These are phyloP conservation scores for Ptychadena robeensis DNA, from an alignment of 2,797 vertebrate species.

Conservation along the genomic window DNA sequence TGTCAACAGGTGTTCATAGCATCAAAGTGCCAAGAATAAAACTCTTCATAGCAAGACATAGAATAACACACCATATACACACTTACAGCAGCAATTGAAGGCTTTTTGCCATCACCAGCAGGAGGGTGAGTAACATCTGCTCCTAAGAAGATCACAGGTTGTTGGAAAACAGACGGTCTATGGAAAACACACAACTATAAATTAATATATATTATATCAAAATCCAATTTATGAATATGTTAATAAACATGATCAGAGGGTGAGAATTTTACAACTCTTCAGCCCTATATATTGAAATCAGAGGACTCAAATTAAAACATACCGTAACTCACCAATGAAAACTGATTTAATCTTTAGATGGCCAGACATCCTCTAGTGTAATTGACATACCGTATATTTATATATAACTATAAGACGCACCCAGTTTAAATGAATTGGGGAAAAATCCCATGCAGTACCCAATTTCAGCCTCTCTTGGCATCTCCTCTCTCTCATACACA, in stretches of 20 bases:
- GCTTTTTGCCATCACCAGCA: conserved; percentile 97
- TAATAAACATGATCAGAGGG: background rate
- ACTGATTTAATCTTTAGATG: too few relatives aligned
- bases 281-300: too few relatives aligned
- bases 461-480: too few relatives aligned
- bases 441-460: too few relatives aligned
- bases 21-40: background rate
- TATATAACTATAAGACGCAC: too few relatives aligned
- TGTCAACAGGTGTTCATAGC: background rate
- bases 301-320: too few relatives aligned
- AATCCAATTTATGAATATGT: background rate
- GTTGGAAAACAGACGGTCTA: conserved; percentile 95
- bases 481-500: too few relatives aligned
- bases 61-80: background rate
- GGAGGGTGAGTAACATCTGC: conserved; percentile 98
- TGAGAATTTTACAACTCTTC: too few relatives aligned
- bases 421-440: too few relatives aligned
- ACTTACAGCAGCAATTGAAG: conserved; percentile 96
- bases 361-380: too few relatives aligned
- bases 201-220: background rate
- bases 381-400: too few relatives aligned
- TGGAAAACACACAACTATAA: background rate
- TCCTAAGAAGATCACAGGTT: conserved; percentile 98
- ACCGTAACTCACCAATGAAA: too few relatives aligned
- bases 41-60: background rate